A percentile compares a stretch with the other conserved stretches of the same genome.
These are phyloP conservation scores for Ditylenchus dipsaci DNA, from an alignment of 1,140 invertebrate genomes.

Conservation along the genomic window DNA sequence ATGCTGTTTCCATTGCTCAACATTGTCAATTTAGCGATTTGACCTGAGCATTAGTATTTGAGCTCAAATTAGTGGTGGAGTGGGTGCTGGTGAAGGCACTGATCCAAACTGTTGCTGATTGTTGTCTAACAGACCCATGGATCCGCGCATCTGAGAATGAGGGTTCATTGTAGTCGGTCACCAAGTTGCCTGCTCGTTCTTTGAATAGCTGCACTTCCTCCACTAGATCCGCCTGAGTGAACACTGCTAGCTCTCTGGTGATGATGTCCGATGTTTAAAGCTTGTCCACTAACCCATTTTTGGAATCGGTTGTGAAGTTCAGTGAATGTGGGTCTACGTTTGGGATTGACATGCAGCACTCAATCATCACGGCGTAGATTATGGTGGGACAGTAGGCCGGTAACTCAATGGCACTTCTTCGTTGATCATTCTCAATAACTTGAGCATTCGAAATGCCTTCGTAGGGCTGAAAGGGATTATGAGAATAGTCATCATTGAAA, in stretches of 20 bases:
- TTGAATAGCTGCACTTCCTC: constrained; percentile 3
- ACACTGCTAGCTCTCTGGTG: constrained; percentile 21
- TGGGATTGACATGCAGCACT: constrained; percentile 85
- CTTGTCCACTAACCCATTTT: constrained; percentile 63
- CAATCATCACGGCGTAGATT: constrained; percentile 27
- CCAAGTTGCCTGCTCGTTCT: constrained; percentile 12
- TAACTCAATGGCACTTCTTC: constrained; percentile 18
- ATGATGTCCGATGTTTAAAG: constrained; percentile 21
- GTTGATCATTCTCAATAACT: constrained; percentile 36
- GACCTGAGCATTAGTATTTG: background rate
- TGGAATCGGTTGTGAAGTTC: constrained; percentile 67
- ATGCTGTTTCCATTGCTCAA: constrained; percentile 32
- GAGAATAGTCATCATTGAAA: background rate
- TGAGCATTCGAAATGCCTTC: constrained; percentile 15
- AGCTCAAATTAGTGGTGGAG: constrained; percentile 6
- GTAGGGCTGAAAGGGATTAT: constrained; percentile 59
- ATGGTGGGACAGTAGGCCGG: constrained; percentile 29
- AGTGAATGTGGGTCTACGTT: constrained; percentile 79
- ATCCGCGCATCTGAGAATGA: constrained; percentile 11
- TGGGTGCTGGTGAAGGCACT: constrained; percentile 42
- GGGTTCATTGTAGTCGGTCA: background rate
- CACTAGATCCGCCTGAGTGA: constrained; percentile 26
- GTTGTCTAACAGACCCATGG: constrained; percentile 5
- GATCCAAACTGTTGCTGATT: background rate
- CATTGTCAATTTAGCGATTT: constrained; percentile 35